Base-by-base conservation (phyloP, 92 coral and sea anemone genomes). In the Porites divaricata region DNA sequence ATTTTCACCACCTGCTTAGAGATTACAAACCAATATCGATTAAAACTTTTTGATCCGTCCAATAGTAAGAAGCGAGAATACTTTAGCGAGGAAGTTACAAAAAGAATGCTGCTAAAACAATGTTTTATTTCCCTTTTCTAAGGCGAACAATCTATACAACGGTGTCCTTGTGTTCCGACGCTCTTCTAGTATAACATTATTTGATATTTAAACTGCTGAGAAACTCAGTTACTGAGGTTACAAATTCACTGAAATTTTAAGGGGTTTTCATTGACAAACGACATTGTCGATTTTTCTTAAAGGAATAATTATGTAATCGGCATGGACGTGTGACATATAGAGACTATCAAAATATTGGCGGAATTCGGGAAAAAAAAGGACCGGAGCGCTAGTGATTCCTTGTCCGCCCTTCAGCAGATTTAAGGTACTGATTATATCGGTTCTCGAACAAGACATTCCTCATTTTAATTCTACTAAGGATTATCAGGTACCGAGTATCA, bases 11-110 rank as follows among this genome's bases (percentile, higher is more conserved):
- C 86, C 86, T 82, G 86, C 86, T 24, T 48, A 6, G 15, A 8
- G 2, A 61, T 82, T 73, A 63, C 72, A 72, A 74, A 82, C 86
- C 57, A 48, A 26, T 7, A 72, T 61, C 70, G 71, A 82, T 72
- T 72, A 62, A 63, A 52, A 72, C 70, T 50, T 72, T 61, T 72
- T 45, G 48, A 4, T 45, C 50, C 57, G 17, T 63, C 86, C 86
- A 82, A 82, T 82, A 26, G 23, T 22, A 50, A 49, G 51, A 62
- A 48, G 49, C 71, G 49, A 72, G 8, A 20, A 13, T 17, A 23
- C 53, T n/a, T 62, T 61, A 16, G 50, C 62, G 24, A 9, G 41
- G 48, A 45, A 35, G 50, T 1, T 15, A 22, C 7, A 53, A 17
- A 72, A 59, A 71, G 35, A 26, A 72, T 26, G 53, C 20, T 63